phyloP scores from a whole-genome alignment of 2,797 vertebrate genomes.

The Sphenopsis melanotis region DNA sequence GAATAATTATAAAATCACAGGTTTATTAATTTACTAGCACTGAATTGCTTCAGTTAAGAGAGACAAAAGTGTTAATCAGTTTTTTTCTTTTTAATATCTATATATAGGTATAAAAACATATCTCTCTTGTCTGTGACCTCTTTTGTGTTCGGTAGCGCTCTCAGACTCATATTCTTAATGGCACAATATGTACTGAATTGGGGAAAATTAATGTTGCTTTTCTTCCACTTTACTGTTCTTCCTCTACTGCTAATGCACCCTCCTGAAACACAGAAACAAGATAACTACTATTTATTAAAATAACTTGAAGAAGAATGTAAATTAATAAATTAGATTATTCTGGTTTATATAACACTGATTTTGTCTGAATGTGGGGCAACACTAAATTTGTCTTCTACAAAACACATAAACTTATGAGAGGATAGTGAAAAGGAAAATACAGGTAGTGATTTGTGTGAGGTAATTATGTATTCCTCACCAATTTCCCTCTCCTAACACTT shows the following conservation, averaged over 20 bases:
- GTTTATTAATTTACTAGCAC: background rate
- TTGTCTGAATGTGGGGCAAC: background rate
- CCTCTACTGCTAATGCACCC: background rate
- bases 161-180: background rate
- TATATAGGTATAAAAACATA: rapidly evolving
- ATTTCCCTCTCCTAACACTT: background rate
- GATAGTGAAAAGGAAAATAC: background rate
- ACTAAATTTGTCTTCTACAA: background rate
- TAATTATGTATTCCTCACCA: background rate
- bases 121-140: rapidly evolving
- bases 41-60: background rate
- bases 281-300: background rate
- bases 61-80: background rate
- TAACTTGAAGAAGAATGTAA: background rate
- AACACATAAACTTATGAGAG: background rate
- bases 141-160: background rate
- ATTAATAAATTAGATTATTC: background rate
- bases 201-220: background rate
- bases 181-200: background rate
- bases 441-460: background rate
- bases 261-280: background rate
- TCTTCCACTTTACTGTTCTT: background rate
- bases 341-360: background rate
- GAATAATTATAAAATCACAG: background rate
- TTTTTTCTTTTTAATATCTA: background rate